Base-by-base conservation (phyloP, 2,888 invertebrate species). In the Punctoribates punctum region DNA sequence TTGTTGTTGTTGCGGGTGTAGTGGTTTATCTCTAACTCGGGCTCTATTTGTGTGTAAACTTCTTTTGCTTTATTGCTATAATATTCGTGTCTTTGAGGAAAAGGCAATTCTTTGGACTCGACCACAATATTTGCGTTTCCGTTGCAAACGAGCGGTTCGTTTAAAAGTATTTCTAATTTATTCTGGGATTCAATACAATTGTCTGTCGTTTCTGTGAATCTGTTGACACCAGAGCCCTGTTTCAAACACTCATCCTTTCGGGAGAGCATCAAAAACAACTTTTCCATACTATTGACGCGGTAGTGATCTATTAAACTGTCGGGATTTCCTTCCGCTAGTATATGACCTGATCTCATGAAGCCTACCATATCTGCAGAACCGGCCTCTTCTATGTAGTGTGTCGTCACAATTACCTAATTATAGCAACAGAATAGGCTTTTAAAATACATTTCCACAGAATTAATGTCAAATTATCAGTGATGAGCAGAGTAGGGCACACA, bases 311-410 rank as follows among this genome's bases (percentile, higher is more conserved):
- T 87, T 65, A 96, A 87, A 27, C 79, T 78, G 17, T 90, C 89
- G 0, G 96, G 96, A 20, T 91, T 91, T 84, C 94, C 92, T 85
- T 96, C 96, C 0, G 96, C 96, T 81, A 96, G 85, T 73, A 96
- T 87, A 75, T 91, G 88, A 0, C 96, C 96, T 83, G 91, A 93
- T 79, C 96, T 87, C 96, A 96, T 96, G 81, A 96, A 86, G 78
- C 96, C 96, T 83, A 96, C 95, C 46, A 73, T 76, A 70, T 81
- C 76, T 0, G 81, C 81, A 75, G 83, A 82, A 27, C 83, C 79
- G 29, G 96, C 95, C 85, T 96, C 96, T 84, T 96, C 96, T 78
- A 96, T 95, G 83, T 96, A 96, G 88, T 96, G 92, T 83, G 96
- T 92, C 80, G 96, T 85, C 73, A 85, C 83, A 62, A 85, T 83